Conservation (phyloP, 2,888 invertebrate species). For the Dexiosoma caninum region DNA sequence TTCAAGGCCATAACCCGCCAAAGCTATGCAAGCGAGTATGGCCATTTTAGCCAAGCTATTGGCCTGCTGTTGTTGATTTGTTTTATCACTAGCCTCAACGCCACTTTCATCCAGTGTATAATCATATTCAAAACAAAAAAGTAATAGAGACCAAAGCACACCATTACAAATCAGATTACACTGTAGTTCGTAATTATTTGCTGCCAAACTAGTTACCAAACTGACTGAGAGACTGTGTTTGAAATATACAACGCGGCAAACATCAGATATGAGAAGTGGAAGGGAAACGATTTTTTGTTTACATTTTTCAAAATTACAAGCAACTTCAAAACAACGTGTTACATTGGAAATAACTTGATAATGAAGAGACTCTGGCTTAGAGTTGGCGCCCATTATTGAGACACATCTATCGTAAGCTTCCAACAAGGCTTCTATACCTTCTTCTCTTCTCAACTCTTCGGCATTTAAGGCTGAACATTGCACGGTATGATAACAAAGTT, state of each 20-base stretch:
- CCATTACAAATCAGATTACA: conserved; percentile 90
- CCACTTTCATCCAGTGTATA: conserved; percentile 98
- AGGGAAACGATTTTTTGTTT: conserved; percentile 91
- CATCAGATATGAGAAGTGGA: conserved; percentile 91
- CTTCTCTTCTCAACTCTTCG: conserved; percentile 96
- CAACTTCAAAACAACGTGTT: conserved; percentile 95
- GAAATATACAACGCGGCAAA: conserved; percentile 90
- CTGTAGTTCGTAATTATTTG: conserved; percentile 89
- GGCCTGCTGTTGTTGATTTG: conserved; percentile 94
- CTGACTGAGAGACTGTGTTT: conserved; percentile 95
- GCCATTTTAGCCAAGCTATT: conserved; percentile 94
- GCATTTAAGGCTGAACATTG: conserved; percentile 98
- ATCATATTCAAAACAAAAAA: conserved; percentile 95
- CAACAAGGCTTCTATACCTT: conserved; percentile 90
- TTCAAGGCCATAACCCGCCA: conserved; percentile 83
- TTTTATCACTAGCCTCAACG: conserved; percentile 88
- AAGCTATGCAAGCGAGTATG: conserved; percentile 88
- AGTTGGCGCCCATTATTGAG: conserved; percentile 89
- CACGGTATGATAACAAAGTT: conserved; percentile 97
- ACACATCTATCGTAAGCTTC: conserved; percentile 97
- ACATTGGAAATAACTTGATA: conserved; percentile 95
- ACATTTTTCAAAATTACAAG: conserved; percentile 94
- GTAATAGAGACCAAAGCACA: conserved; percentile 92
- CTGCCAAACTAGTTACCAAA: conserved; percentile 91
- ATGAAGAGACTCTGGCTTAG: conserved; percentile 86